A percentile compares a stretch with the other conserved stretches of the same genome.
Conservation (phyloP, 2,113 vertebrate genomes). For the Ammospiza caudacuta region DNA sequence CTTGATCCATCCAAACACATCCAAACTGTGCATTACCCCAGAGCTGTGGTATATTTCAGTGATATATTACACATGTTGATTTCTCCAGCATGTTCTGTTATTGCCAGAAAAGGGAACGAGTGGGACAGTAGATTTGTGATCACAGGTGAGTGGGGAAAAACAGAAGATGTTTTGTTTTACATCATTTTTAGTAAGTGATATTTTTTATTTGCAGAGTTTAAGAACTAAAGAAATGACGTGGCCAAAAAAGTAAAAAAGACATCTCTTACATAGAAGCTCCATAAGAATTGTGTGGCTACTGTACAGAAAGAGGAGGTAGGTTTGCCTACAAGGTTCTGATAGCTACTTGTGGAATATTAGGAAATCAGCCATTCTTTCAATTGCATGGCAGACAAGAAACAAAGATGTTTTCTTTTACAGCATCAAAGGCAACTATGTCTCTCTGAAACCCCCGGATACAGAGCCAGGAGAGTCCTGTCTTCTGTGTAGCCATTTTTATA, state of each 20-base stretch:
- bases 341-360: neutral
- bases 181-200: neutral
- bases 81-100: neutral
- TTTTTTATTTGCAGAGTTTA: neutral
- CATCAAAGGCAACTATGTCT: neutral
- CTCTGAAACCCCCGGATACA: neutral
- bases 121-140: neutral
- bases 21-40: neutral
- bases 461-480: neutral
- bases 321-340: neutral
- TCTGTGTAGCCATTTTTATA: neutral
- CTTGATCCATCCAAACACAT: neutral
- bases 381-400: neutral
- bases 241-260: neutral
- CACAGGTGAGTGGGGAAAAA: neutral
- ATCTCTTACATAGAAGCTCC: neutral
- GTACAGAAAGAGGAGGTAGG: neutral
- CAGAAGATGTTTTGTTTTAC: neutral
- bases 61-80: neutral
- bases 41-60: neutral
- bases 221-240: neutral
- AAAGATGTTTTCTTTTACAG: neutral
- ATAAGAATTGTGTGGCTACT: neutral
- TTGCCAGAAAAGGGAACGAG: neutral
- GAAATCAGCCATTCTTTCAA: neutral